These are phyloP conservation scores for Callosobruchus maculatus DNA, from an alignment of 2,888 invertebrate genomes.

Conservation along the genomic window DNA sequence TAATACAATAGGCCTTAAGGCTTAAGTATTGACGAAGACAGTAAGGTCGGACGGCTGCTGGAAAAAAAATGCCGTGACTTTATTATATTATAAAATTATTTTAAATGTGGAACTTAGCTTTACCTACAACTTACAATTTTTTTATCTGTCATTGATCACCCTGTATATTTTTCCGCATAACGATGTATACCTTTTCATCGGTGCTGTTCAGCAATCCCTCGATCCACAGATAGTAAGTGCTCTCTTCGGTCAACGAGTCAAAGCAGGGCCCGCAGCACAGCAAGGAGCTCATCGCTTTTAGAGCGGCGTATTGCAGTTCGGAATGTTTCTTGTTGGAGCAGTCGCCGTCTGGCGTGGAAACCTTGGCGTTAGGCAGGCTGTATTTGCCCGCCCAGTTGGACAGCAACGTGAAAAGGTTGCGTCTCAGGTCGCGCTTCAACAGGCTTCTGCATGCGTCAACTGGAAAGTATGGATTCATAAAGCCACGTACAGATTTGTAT, in stretches of 20 bases:
- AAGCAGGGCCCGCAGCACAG: slow-evolving; percentile 96
- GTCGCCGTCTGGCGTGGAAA: slow-evolving; percentile 26
- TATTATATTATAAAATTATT: too few relatives aligned
- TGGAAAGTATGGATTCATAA: slow-evolving; percentile 53
- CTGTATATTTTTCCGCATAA: too few relatives aligned
- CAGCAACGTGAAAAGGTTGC: slow-evolving; percentile 87
- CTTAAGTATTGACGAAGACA: too few relatives aligned
- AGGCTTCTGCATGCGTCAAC: slow-evolving; percentile 85
- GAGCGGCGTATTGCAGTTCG: slow-evolving; percentile 52
- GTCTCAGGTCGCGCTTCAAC: slow-evolving; percentile 80
- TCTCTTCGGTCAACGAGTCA: slow-evolving; percentile 86
- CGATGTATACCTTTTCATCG: slow-evolving; percentile 69
- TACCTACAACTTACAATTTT: too few relatives aligned
- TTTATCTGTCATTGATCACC: too few relatives aligned
- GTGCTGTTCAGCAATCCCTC: slow-evolving; percentile 84
- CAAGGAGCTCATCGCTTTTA: slow-evolving; percentile 91
- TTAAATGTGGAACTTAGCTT: too few relatives aligned
- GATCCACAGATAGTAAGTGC: slow-evolving; percentile 90
- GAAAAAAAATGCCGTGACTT: too few relatives aligned
- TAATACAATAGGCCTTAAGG: too few relatives aligned
- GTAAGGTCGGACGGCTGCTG: too few relatives aligned
- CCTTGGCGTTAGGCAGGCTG: slow-evolving; percentile 60
- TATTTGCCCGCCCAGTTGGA: slow-evolving; percentile 92
- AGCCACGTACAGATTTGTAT: too few relatives aligned
- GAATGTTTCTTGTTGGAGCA: slow-evolving; percentile 41